These are phyloP conservation scores for Chlorops oryzae DNA, from an alignment of 1,140 invertebrate genomes.

Conservation along the genomic window DNA sequence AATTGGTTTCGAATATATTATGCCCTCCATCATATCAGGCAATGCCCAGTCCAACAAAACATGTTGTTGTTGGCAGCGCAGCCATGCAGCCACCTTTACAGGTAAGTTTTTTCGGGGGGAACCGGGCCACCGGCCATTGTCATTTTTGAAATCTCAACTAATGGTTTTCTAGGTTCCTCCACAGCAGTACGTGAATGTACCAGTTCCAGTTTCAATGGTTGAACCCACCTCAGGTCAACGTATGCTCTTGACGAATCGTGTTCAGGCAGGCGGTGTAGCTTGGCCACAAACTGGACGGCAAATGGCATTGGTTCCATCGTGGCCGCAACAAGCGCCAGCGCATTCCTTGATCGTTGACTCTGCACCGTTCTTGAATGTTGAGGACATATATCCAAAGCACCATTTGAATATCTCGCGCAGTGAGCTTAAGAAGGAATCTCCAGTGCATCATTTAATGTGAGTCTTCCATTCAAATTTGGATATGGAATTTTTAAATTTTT, in stretches of 20 bases:
- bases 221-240: conserved; percentile 62
- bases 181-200: conserved; percentile 71
- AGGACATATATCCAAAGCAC: conserved; percentile 48
- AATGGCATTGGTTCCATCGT: conserved; percentile 80
- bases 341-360: conserved; percentile 78
- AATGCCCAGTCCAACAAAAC: conserved; percentile 74
- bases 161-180: conserved; percentile 60
- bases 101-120: conserved; percentile 15
- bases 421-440: conserved; percentile 47
- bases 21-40: conserved; percentile 82
- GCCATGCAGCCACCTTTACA: conserved; percentile 56
- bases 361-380: conserved; percentile 62
- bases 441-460: conserved; percentile 46
- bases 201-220: conserved; percentile 79
- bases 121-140: not conserved
- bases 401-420: conserved; percentile 47
- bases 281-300: conserved; percentile 73
- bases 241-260: conserved; percentile 67
- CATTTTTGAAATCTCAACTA: not conserved
- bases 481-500: not conserved
- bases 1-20: conserved; percentile 85
- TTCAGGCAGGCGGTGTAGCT: conserved; percentile 60
- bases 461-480: conserved; percentile 11
- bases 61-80: conserved; percentile 77
- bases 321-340: conserved; percentile 74